Conservation (phyloP, 2,113 vertebrate genomes). For the Rhinichthys klamathensis region DNA sequence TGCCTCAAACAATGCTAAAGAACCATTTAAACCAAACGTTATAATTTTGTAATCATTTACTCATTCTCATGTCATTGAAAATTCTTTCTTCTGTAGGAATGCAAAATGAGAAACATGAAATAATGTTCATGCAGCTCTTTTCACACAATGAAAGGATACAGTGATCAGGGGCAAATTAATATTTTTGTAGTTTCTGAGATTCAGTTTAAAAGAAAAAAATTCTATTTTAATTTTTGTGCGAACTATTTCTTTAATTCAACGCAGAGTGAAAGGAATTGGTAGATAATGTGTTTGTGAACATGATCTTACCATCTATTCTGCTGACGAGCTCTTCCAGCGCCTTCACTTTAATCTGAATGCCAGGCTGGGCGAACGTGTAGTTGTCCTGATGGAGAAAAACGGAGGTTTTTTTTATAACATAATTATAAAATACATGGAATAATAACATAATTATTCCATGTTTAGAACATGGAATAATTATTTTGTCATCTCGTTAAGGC, state of each 20-base stretch:
- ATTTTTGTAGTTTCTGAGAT: neutral
- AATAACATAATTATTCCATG: too few species aligned
- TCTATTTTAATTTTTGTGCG: neutral
- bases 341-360: slow-evolving; percentile 98
- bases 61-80: neutral
- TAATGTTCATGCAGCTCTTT: neutral
- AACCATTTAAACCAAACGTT: neutral
- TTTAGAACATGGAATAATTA: neutral
- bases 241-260: neutral
- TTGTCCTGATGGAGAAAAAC: slow-evolving; percentile 56
- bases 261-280: neutral
- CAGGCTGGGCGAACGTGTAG: slow-evolving; percentile 98
- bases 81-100: neutral
- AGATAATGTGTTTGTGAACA: neutral
- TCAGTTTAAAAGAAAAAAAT: too few species aligned
- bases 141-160: neutral
- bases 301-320: slow-evolving; percentile 88
- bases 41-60: neutral
- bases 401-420: too few species aligned
- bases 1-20: neutral
- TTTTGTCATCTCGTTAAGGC: neutral
- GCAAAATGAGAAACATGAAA: neutral
- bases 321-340: slow-evolving; percentile 96
- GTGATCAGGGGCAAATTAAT: neutral
- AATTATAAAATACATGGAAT: too few species aligned